Evolutionary conservation across 1,140 invertebrate species (phyloP), one percentile per base, ranked within the genome.

Genomic region (Philotrypesis tridentata): DNA sequence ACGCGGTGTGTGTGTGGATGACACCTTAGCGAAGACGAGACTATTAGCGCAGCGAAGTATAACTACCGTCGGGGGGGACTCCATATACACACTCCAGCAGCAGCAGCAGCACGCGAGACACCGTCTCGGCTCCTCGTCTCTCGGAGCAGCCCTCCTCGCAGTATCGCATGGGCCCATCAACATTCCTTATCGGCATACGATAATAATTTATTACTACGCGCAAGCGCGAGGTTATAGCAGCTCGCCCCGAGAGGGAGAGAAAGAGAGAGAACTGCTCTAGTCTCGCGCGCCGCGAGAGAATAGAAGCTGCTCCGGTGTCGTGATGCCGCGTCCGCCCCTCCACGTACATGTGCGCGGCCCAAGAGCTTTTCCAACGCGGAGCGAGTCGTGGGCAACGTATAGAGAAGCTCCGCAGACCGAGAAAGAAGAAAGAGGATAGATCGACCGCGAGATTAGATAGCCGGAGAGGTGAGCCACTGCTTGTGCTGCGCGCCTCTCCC

Each of bases 201-300:
- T 88, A 89, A 89, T 90, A 90, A 90, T 89, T 90, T 89, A 90
- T 90, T 89, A 89, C 85, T 86, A 83, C 85, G 80, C 85, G 83
- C 82, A 83, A 4, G 48, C 14, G 9, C 4, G 9, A 37, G 33
- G 33, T 37, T 37, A 37, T 37, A 37, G 33, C 17, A 48, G 17
- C 48, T 55, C 48, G 43, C 21, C 48, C 83, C 83, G 85, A 85
- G 83, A 82, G 83, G 80, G 67, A 82, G 84, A n/a, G n/a, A n/a
- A n/a, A n/a, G n/a, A n/a, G n/a, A n/a, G n/a, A n/a, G n/a, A n/a
- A n/a, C 78, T 65, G 61, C 61, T 65, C 83, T 73, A 82, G 83
- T 82, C 75, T 55, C 17, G 21, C 78, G 73, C 84, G 75, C 65
- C 80, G 71, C 83, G 31, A 72, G 68, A 40, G 27, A 65, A 65